Base-by-base conservation (phyloP, 1,140 invertebrate genomes). In the Leptopilina clavipes region DNA sequence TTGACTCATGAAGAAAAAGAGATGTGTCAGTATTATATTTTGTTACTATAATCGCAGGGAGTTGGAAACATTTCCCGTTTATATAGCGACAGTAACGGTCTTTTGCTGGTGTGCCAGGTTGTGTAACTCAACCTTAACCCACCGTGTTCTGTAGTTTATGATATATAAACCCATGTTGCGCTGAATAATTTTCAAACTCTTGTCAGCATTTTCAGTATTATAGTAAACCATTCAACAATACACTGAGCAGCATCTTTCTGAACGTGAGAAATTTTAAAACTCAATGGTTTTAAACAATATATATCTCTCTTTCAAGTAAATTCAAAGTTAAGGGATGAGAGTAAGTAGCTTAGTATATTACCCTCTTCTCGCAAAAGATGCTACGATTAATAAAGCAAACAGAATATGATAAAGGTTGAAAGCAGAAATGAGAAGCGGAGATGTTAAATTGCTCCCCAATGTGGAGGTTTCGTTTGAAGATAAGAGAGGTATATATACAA, bases 341-440 rank as follows among this genome's bases (percentile, higher is more conserved):
- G 56, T 59, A 65, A 65, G 12, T 31, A 31, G 59, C 25, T 65
- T 65, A 31, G 59, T 3, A 22, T 65, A 31, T 31, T 65, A 65
- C 14, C 12, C 25, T 59, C 56, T 31, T 31, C 10, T 40, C 37
- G 2, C 37, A 40, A 65, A 65, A 65, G 59, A n/a, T 59, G 22
- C 19, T 11, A 14, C 56, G 48, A 52, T 52, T 52, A 52, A 52
- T 52, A 52, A 52, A 52, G 48, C 48, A 52, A 17, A 8, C 48
- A 52, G 48, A 52, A 52, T 52, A 52, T 52, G 48, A 52, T 52
- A 19, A 22, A 22, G 54, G 18, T 18, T 22, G 59, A n/a, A 44
- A 73, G 56, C 65, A 56, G 72, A 74, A 83, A 73, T 73, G 44
- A 59, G 72, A 75, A 75, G 74, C 54, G 74, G 75, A 72, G 79